phyloP scores from a whole-genome alignment of 2,113 vertebrate genomes.

The Phaethornis superciliosus region DNA sequence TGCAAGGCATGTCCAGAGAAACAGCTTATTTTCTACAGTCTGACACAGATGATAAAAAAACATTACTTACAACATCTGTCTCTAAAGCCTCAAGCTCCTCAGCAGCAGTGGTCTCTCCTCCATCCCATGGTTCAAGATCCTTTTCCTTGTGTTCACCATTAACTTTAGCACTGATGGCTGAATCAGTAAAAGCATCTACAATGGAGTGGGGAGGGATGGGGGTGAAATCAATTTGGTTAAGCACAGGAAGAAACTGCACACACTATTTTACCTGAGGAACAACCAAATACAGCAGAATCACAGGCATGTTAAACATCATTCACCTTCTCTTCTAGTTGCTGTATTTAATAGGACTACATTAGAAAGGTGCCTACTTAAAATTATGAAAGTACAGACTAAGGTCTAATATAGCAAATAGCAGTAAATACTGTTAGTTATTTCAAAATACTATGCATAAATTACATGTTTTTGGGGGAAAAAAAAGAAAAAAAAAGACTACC shows the following conservation, averaged over 20 bases:
- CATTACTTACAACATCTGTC: slow-evolving; percentile 88
- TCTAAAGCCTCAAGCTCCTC: slow-evolving; percentile 94
- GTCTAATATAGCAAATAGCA: neutral
- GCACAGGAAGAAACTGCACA: neutral
- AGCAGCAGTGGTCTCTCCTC: slow-evolving; percentile 81
- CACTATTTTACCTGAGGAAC: neutral
- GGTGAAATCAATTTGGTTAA: neutral
- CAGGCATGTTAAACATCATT: neutral
- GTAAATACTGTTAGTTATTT: neutral
- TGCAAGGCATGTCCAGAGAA: neutral
- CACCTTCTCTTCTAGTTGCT: neutral
- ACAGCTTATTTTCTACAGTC: neutral
- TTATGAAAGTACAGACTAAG: neutral
- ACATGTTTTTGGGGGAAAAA: no score
- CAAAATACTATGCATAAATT: neutral
- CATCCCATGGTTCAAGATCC: slow-evolving; percentile 98
- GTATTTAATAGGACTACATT: neutral
- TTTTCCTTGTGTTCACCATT: slow-evolving; percentile 98
- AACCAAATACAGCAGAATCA: neutral
- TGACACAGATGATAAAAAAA: neutral
- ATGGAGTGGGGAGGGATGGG: slow-evolving; percentile 9
- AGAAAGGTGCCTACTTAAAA: neutral
- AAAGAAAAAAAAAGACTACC: no score
- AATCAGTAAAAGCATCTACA: slow-evolving; percentile 96
- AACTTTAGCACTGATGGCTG: slow-evolving; percentile 89